Base-by-base conservation (phyloP, 2,888 invertebrate species). In the Trachelus iudaicus region DNA sequence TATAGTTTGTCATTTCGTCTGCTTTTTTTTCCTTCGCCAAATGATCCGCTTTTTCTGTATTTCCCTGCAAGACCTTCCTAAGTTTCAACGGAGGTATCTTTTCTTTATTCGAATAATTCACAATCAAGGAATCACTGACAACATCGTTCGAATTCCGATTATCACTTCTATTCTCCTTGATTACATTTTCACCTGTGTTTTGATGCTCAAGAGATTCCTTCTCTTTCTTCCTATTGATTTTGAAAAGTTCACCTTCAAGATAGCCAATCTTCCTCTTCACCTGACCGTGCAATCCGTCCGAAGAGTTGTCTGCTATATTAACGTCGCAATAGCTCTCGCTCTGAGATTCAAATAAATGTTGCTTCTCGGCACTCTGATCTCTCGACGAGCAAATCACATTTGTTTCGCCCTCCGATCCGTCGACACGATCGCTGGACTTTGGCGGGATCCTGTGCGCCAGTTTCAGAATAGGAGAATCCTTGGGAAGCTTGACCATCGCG, bases 71-170 rank as follows among this genome's bases (percentile, higher is more conserved):
- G 71, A 89, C 75, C 78, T 90, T 90, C 79, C 89, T 90, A 37
- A 90, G 68, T 68, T 88, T 81, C 76, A 90, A 83, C 0, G 90
- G 90, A 0, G 90, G 90, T 68, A 90, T 80, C 80, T 88, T 90
- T 4, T 81, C 79, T 1, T 73, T 56, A 3, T 1, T 56, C 0
- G 23, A 56, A 56, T 56, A 56, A 23, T 56, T 56, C 40, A 6
- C 15, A 9, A 56, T 23, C 23, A 23, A 23, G 23, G 1, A 56
- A 56, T 56, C 40, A 23, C 15, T 56, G 40, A 9, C 6, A 23
- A 9, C 6, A 23, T 56, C 9, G 2, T 56, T 23, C 23, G 40
- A 56, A 56, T 56, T 23, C 40, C 23, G 23, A 56, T 23, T 56
- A 9, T 56, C 40, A 15, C 40, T 40, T 40, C 15, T 23, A 40